Percentiles rank a stretch among this genome's conserved stretches.
phyloP scores from a whole-genome alignment of 2,113 vertebrate genomes.

The Platycercus adscitus region DNA sequence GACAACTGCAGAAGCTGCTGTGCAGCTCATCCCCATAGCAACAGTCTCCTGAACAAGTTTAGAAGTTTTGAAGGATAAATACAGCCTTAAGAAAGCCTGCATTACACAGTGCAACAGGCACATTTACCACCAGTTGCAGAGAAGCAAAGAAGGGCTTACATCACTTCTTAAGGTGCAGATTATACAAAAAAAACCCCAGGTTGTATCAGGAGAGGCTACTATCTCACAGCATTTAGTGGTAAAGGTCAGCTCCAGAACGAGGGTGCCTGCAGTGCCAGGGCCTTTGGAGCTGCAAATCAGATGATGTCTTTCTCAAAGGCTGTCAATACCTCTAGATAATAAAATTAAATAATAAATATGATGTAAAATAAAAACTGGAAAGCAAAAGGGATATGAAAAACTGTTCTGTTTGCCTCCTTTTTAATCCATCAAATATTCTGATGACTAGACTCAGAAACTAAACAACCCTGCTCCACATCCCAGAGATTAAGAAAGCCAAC shows the following conservation, averaged over 20 bases:
- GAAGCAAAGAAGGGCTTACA: background rate
- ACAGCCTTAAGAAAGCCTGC: background rate
- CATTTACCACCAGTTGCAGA: background rate
- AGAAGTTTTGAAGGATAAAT: background rate
- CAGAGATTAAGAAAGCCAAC: background rate
- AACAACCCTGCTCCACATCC: background rate
- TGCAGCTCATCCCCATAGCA: background rate
- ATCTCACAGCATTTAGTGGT: background rate
- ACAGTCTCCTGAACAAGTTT: background rate
- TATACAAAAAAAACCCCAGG: background rate
- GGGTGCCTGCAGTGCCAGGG: rapidly evolving
- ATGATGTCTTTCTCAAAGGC: background rate
- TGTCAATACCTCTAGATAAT: background rate
- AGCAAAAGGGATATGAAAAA: background rate
- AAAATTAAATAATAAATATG: background rate
- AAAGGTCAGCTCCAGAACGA: background rate
- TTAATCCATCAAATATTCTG: background rate
- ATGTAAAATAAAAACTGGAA: background rate
- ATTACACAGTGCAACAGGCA: background rate
- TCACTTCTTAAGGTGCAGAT: background rate
- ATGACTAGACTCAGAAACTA: background rate
- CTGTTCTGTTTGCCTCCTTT: background rate
- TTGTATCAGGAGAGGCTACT: background rate
- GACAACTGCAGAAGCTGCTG: background rate
- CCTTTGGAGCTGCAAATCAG: background rate